Percentiles rank a stretch among this genome's conserved stretches.
Evolutionary conservation across 2,113 vertebrate species (phyloP).

Genomic region (Cyanoderma ruficeps): DNA sequence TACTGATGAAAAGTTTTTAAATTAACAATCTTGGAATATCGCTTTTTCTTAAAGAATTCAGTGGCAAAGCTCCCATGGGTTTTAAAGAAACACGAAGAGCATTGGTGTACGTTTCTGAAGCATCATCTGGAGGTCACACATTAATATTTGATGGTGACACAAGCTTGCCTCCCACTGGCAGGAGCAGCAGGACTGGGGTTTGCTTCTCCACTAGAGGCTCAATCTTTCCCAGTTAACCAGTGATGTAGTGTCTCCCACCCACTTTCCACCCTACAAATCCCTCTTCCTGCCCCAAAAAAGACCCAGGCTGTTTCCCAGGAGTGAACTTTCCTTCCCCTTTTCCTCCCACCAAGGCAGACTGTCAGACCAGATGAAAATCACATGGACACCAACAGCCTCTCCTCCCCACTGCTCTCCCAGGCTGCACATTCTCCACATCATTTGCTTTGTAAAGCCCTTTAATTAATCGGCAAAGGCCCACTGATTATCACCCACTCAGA

Average conservation of each 20-base stretch:
- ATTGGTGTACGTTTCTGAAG: not conserved
- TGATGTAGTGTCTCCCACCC: not conserved
- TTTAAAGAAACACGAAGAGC: not conserved
- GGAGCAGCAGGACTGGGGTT: not conserved
- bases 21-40: not conserved
- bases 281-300: not conserved
- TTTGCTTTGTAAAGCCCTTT: constrained; percentile 37
- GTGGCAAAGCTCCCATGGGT: not conserved
- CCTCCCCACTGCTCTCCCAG: not conserved
- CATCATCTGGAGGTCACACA: not conserved
- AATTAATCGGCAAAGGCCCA: not conserved
- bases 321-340: not conserved
- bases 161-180: not conserved
- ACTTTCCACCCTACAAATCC: not conserved
- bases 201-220: not conserved
- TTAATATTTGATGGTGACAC: constrained; percentile 3
- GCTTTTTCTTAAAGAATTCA: not conserved
- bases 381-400: not conserved
- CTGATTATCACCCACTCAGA: constrained; percentile 25
- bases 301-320: not conserved
- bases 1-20: not conserved
- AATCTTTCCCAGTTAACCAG: not conserved
- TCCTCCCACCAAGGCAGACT: not conserved
- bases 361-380: constrained; percentile 26
- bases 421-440: not conserved